Evolutionary conservation across 2,113 vertebrate genomes (phyloP).

Genomic region (Apaloderma vittatum): DNA sequence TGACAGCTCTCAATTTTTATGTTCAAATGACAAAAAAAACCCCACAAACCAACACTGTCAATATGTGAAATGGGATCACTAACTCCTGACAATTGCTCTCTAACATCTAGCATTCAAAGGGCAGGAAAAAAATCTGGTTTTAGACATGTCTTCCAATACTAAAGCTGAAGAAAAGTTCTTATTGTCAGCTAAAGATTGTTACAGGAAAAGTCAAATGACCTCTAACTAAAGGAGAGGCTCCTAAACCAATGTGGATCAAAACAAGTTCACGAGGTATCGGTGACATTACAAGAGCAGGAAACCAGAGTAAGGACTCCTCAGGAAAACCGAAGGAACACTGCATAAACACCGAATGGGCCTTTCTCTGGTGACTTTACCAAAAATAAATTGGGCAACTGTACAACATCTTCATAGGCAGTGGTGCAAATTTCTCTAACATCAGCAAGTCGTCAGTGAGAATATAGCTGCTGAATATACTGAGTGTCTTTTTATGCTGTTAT

Average conservation of each 20-base stretch:
- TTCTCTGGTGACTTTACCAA: constrained; percentile 25
- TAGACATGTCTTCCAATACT: neutral
- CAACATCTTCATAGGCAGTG: constrained; percentile 17
- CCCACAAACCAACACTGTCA: neutral
- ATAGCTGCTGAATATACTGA: constrained; percentile 56
- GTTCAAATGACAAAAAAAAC: neutral
- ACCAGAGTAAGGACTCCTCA: neutral
- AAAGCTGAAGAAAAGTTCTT: neutral
- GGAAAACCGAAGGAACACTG: neutral
- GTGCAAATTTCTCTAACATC: constrained; percentile 55
- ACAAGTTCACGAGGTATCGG: neutral
- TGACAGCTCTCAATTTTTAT: neutral
- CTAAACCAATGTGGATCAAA: neutral
- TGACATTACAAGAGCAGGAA: neutral
- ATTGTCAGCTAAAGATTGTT: neutral
- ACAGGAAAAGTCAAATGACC: neutral
- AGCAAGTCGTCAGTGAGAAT: constrained; percentile 64
- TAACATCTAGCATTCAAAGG: neutral
- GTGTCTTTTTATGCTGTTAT: constrained; percentile 53
- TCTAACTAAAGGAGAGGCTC: neutral
- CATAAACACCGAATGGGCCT: neutral
- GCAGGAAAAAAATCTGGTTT: neutral
- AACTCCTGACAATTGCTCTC: neutral
- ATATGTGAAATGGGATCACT: neutral
- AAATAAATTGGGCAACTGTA: constrained; percentile 46